Evolutionary conservation across 2,797 vertebrate species (phyloP).

Genomic region (Diplodus sargus): DNA sequence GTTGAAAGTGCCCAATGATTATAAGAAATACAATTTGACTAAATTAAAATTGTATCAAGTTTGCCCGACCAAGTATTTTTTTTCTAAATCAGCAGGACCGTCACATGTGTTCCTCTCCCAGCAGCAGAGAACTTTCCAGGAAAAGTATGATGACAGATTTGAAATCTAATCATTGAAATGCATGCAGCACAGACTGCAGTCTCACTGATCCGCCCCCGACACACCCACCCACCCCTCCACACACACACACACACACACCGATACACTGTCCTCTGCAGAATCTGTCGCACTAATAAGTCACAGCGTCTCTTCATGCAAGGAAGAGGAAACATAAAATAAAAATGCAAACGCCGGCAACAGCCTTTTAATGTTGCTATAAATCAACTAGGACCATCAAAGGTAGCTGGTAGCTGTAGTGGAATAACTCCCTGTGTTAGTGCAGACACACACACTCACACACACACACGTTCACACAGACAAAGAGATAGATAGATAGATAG

Average conservation of each 20-base stretch:
- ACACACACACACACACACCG: constrained; percentile 33
- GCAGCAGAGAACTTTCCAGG: constrained; percentile 23
- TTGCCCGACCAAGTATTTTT: not conserved
- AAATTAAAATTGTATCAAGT: constrained; percentile 4
- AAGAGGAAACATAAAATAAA: constrained; percentile 78
- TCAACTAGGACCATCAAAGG: constrained; percentile 71
- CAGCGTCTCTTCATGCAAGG: constrained; percentile 66
- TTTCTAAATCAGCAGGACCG: not conserved
- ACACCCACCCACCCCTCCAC: constrained; percentile 17
- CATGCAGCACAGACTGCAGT: constrained; percentile 52
- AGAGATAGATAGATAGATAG: constrained; percentile 10
- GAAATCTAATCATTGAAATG: constrained; percentile 62
- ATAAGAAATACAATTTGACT: not conserved
- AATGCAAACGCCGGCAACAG: constrained; percentile 73
- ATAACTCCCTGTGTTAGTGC: constrained; percentile 52
- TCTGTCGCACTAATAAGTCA: constrained; percentile 72
- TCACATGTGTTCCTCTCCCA: not conserved
- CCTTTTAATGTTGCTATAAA: constrained; percentile 81
- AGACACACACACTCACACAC: not conserved
- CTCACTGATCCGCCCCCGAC: constrained; percentile 43
- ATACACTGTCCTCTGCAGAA: constrained; percentile 64
- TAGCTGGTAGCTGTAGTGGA: constrained; percentile 53
- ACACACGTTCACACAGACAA: not conserved
- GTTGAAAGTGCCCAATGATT: not conserved
- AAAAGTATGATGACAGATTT: constrained; percentile 39